Percentiles rank a stretch among this genome's conserved stretches.
These are phyloP conservation scores for Stenurella melanura DNA, from an alignment of 2,888 invertebrate genomes.

Conservation along the genomic window DNA sequence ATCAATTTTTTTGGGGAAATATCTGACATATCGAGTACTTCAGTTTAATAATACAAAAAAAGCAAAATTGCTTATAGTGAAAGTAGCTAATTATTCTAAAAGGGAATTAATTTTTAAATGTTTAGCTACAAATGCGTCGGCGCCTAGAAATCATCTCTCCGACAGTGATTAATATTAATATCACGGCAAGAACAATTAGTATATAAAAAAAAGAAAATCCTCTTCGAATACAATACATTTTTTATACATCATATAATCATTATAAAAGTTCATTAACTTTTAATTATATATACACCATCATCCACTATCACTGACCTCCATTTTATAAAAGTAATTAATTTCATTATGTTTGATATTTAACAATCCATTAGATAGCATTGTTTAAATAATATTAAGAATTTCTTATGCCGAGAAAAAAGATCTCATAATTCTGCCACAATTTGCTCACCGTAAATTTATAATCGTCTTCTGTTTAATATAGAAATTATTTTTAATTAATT, in stretches of 20 bases:
- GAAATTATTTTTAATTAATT: neutral
- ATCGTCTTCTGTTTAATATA: neutral
- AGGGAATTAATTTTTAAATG: too few species aligned
- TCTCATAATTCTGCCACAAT: neutral
- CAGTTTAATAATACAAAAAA: too few species aligned
- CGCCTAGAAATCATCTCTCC: neutral
- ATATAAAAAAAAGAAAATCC: constrained; percentile 21
- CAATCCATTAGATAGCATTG: constrained; percentile 23
- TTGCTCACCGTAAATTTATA: neutral
- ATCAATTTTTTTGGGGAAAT: too few species aligned
- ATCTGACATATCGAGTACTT: too few species aligned
- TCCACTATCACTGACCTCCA: constrained; percentile 43
- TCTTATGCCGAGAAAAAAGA: neutral
- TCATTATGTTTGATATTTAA: neutral
- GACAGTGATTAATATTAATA: constrained; percentile 6
- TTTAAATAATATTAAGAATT: constrained; percentile 5
- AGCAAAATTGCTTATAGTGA: too few species aligned
- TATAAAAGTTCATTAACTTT: constrained; percentile 39
- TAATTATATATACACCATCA: constrained; percentile 38
- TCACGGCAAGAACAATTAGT: constrained; percentile 25
- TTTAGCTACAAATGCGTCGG: neutral
- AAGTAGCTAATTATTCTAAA: too few species aligned
- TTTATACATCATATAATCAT: constrained; percentile 23
- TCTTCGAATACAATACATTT: constrained; percentile 35
- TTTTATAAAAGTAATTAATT: constrained; percentile 20